phyloP scores from a whole-genome alignment of 2,888 invertebrate genomes.

The Lasioglossum leucozonium region DNA sequence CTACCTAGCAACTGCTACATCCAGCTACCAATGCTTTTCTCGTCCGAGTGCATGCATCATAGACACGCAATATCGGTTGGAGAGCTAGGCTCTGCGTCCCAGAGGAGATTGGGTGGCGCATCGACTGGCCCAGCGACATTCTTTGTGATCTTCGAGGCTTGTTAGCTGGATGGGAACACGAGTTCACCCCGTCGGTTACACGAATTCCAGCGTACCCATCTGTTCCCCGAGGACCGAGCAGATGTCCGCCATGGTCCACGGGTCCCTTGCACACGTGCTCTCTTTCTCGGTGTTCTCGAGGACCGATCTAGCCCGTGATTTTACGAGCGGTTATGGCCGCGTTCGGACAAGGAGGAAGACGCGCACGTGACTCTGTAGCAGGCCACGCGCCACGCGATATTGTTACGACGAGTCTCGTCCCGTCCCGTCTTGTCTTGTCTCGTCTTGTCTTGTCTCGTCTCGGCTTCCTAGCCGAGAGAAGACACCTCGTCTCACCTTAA shows the following conservation, averaged over 20 bases:
- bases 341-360: neutral
- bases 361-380: slow-evolving; percentile 41
- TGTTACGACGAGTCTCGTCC: slow-evolving; percentile 37
- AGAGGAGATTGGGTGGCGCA: neutral
- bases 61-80: neutral
- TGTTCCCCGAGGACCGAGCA: neutral
- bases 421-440: neutral
- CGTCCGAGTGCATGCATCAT: too few relatives aligned
- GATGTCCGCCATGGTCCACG: slow-evolving; percentile 10
- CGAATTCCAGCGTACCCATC: slow-evolving; percentile 5
- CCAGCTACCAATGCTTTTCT: too few relatives aligned
- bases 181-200: neutral
- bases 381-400: slow-evolving; percentile 67
- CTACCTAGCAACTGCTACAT: too few relatives aligned
- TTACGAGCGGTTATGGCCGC: slow-evolving; percentile 6
- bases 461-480: slow-evolving; percentile 44
- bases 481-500: slow-evolving; percentile 74
- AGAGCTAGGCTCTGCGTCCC: neutral
- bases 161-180: slow-evolving; percentile 10
- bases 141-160: neutral
- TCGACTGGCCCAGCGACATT: neutral
- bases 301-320: slow-evolving; percentile 3
- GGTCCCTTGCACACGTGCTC: neutral
- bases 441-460: slow-evolving; percentile 10
- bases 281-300: neutral